A percentile compares a stretch with the other conserved stretches of the same genome.
These are phyloP conservation scores for Tautogolabrus adspersus DNA, from an alignment of 2,113 vertebrate genomes.

Conservation along the genomic window DNA sequence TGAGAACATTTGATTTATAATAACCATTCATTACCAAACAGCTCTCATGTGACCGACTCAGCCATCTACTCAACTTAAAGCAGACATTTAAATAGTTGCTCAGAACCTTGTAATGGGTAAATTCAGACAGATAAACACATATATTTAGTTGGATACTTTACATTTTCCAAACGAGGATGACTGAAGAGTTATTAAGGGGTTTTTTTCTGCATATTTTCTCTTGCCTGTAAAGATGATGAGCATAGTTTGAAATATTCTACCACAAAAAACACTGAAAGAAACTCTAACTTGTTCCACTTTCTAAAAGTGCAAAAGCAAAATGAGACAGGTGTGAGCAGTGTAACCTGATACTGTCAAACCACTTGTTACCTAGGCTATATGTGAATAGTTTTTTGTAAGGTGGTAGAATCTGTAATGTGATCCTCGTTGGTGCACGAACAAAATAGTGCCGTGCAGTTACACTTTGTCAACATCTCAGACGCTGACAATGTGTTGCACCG, in stretches of 20 bases:
- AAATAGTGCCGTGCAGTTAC: background rate
- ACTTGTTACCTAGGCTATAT: background rate
- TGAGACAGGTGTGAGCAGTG: slow-evolving; percentile 5
- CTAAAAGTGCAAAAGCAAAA: background rate
- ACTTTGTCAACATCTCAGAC: slow-evolving; percentile 41
- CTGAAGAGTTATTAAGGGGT: background rate
- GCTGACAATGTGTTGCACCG: slow-evolving; percentile 12
- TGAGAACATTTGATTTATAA: slow-evolving; percentile 74
- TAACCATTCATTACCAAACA: slow-evolving; percentile 69
- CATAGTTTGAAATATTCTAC: background rate
- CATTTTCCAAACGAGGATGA: background rate
- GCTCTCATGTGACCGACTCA: slow-evolving; percentile 52
- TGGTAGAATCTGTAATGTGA: slow-evolving; percentile 26
- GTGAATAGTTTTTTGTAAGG: slow-evolving; percentile 3
- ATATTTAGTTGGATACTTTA: slow-evolving; percentile 21
- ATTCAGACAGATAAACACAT: slow-evolving; percentile 1
- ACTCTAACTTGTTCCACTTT: background rate
- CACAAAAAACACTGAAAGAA: background rate
- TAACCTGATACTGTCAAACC: slow-evolving; percentile 31
- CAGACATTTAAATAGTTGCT: slow-evolving; percentile 13
- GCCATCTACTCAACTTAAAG: slow-evolving; percentile 42
- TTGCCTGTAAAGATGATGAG: background rate
- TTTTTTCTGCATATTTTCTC: background rate
- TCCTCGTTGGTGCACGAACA: background rate
- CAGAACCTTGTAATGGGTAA: background rate